Evolutionary conservation across 1,140 invertebrate species (phyloP).

Genomic region (Periplaneta americana): DNA sequence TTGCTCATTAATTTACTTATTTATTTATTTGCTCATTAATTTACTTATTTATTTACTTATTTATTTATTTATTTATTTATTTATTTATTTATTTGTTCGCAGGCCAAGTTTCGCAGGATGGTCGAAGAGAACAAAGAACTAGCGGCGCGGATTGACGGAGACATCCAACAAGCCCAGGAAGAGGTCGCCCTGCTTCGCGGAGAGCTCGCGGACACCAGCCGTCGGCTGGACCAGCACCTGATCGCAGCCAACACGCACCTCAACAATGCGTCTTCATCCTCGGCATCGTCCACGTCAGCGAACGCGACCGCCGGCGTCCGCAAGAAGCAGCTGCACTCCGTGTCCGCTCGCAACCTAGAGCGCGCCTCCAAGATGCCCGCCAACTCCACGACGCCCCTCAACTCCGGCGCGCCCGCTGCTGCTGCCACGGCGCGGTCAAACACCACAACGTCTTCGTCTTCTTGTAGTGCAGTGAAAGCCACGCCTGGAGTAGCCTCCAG

Average conservation of each 20-base stretch:
- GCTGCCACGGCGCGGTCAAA: background rate
- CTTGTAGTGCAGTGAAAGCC: background rate
- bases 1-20: too few relatives aligned
- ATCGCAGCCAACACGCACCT: constrained; percentile 20
- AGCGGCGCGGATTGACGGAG: constrained; percentile 54
- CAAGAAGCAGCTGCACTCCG: background rate
- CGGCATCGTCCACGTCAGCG: background rate
- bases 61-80: too few relatives aligned
- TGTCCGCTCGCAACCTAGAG: background rate
- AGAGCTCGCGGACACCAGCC: constrained; percentile 47
- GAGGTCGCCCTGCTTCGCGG: constrained; percentile 48
- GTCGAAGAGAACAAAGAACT: constrained; percentile 62
- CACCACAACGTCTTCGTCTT: background rate
- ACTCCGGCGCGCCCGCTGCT: background rate
- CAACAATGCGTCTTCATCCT: constrained; percentile 1
- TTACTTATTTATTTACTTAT: too few relatives aligned
- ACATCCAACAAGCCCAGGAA: constrained; percentile 52
- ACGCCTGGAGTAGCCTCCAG: background rate
- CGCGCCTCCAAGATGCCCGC: background rate
- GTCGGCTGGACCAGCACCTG: constrained; percentile 33
- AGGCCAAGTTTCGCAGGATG: constrained; percentile 63
- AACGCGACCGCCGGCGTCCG: background rate
- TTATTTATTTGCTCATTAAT: too few relatives aligned
- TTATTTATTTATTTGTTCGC: constrained; percentile 15
- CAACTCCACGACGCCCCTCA: background rate